phyloP scores from a whole-genome alignment of 2,888 invertebrate species.

The Taphrorychus bicolor region DNA sequence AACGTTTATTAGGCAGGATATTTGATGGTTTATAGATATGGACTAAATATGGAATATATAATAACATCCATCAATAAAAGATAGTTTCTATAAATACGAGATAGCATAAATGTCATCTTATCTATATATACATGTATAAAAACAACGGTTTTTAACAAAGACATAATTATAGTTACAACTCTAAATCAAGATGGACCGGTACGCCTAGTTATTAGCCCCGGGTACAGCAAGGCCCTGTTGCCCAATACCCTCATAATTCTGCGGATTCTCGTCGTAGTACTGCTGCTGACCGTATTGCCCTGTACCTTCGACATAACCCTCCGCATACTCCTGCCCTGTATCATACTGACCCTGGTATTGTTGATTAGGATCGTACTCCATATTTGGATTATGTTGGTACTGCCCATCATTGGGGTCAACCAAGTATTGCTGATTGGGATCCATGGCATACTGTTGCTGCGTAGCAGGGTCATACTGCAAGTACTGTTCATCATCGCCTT shows the following conservation, averaged over 20 bases:
- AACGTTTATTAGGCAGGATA: too few relatives aligned
- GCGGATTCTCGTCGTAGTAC: conserved; percentile 42
- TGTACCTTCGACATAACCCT: neutral
- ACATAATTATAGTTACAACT: too few relatives aligned
- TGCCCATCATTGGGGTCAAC: conserved; percentile 46
- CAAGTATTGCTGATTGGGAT: conserved; percentile 42
- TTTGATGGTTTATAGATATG: too few relatives aligned
- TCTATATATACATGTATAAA: too few relatives aligned
- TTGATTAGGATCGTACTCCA: conserved; percentile 29
- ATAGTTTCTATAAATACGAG: too few relatives aligned
- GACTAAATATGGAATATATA: too few relatives aligned
- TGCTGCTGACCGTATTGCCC: neutral
- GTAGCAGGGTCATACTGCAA: conserved; percentile 42
- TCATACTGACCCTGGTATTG: conserved; percentile 5
- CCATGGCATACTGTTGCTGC: conserved; percentile 36
- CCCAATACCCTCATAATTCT: conserved; percentile 5
- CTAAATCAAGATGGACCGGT: too few relatives aligned
- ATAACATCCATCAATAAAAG: too few relatives aligned
- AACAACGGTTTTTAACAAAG: too few relatives aligned
- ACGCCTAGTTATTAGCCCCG: too few relatives aligned
- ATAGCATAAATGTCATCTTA: too few relatives aligned
- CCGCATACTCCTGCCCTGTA: conserved; percentile 21
- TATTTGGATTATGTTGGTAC: conserved; percentile 34
- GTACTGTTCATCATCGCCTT: conserved; percentile 10
- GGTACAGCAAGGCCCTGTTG: neutral